Percentiles rank a stretch among this genome's conserved stretches.
Evolutionary conservation across 2,113 vertebrate genomes (phyloP).

Genomic region (Ptilorrhoa leucosticta): DNA sequence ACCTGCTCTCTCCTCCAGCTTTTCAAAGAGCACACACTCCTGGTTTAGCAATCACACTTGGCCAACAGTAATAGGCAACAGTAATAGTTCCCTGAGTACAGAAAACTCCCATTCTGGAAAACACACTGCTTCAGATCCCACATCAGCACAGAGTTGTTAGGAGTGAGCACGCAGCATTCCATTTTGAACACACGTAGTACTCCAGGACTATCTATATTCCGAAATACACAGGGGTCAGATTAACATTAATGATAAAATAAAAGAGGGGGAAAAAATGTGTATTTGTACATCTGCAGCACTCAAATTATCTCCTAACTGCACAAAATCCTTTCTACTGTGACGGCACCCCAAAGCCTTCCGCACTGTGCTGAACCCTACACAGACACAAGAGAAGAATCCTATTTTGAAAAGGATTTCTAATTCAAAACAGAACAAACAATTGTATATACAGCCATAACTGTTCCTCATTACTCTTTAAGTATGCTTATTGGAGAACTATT

Average conservation of each 20-base stretch:
- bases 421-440: neutral
- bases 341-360: neutral
- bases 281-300: neutral
- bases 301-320: fast-evolving
- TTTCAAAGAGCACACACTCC: neutral
- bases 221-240: neutral
- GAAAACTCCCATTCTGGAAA: neutral
- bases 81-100: fast-evolving
- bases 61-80: neutral
- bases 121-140: neutral
- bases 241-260: neutral
- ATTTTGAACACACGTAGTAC: neutral
- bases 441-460: neutral
- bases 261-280: neutral
- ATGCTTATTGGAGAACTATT: slow-evolving; percentile 12
- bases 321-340: neutral
- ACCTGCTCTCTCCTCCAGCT: neutral
- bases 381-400: neutral
- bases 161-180: neutral
- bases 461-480: neutral
- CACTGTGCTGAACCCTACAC: neutral
- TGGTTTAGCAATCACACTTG: neutral
- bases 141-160: neutral
- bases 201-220: neutral
- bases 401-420: neutral